Conservation (phyloP, 2,888 invertebrate species). For the Choristoneura rosaceana region DNA sequence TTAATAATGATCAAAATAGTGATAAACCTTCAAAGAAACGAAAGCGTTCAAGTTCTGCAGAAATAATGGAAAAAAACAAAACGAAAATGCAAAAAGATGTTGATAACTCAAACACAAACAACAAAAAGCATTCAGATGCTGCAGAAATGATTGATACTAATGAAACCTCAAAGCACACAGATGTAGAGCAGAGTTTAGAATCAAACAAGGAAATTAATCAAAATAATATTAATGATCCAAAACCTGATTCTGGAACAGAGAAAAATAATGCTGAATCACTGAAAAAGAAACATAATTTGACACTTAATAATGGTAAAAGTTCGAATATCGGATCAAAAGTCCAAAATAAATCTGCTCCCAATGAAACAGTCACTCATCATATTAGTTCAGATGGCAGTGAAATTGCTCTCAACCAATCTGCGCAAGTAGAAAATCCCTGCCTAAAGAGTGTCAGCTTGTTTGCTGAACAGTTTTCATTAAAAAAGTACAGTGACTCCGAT, state of each 20-base stretch:
- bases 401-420: conserved; percentile 34
- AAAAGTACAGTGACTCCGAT: conserved; percentile 59
- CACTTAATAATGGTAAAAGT: neutral
- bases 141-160: conserved; percentile 39
- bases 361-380: neutral
- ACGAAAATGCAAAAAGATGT: neutral
- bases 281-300: conserved; percentile 9
- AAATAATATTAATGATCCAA: neutral
- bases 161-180: neutral
- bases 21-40: conserved; percentile 23
- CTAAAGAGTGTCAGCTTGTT: conserved; percentile 70
- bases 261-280: conserved; percentile 4
- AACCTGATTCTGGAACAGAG: neutral
- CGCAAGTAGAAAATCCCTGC: conserved; percentile 61
- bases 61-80: conserved; percentile 38
- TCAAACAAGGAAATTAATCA: conserved; percentile 6
- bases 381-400: conserved; percentile 38
- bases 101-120: neutral
- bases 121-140: conserved; percentile 11
- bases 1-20: conserved; percentile 22
- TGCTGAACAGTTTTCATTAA: conserved; percentile 62
- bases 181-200: neutral
- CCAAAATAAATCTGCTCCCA: neutral
- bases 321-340: neutral
- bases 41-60: conserved; percentile 7